Evolutionary conservation across 2,888 invertebrate genomes (phyloP).

Genomic region (Noctua janthina): DNA sequence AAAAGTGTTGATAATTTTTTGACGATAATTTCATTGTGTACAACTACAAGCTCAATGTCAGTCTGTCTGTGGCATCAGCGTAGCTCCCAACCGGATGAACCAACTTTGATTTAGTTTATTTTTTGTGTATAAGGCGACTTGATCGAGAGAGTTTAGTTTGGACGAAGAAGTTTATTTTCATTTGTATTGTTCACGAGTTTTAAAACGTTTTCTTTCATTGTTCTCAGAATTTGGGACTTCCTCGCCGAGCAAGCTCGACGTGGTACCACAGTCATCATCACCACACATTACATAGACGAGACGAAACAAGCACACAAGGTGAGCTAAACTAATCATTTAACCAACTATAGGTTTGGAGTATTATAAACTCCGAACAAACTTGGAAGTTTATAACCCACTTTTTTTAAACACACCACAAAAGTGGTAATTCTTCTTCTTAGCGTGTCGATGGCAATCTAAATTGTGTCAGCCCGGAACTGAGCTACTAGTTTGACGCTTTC

Average conservation of each 20-base stretch:
- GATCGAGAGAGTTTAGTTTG: not conserved
- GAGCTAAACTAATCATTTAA: conserved; percentile 67
- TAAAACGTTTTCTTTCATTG: conserved; percentile 9
- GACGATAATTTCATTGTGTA: not conserved
- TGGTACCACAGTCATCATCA: conserved; percentile 96
- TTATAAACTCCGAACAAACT: too few relatives aligned
- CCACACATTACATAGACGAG: conserved; percentile 98
- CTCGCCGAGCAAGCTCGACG: conserved; percentile 93
- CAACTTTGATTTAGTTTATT: not conserved
- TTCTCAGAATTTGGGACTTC: conserved; percentile 96
- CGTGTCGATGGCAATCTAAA: too few relatives aligned
- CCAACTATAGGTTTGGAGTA: too few relatives aligned
- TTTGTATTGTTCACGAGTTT: not conserved
- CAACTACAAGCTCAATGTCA: not conserved
- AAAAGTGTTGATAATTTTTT: not conserved
- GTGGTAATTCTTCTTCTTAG: too few relatives aligned
- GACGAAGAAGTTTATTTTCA: not conserved
- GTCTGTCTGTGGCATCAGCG: not conserved
- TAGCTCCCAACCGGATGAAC: not conserved
- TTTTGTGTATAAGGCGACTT: not conserved
- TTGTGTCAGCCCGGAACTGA: too few relatives aligned
- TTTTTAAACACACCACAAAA: too few relatives aligned
- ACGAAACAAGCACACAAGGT: conserved; percentile 95
- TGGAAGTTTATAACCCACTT: too few relatives aligned
- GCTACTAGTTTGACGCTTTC: too few relatives aligned